Evolutionary conservation across 23 tunicate species (phyloP).

Genomic region (Halocynthia aurantium): DNA sequence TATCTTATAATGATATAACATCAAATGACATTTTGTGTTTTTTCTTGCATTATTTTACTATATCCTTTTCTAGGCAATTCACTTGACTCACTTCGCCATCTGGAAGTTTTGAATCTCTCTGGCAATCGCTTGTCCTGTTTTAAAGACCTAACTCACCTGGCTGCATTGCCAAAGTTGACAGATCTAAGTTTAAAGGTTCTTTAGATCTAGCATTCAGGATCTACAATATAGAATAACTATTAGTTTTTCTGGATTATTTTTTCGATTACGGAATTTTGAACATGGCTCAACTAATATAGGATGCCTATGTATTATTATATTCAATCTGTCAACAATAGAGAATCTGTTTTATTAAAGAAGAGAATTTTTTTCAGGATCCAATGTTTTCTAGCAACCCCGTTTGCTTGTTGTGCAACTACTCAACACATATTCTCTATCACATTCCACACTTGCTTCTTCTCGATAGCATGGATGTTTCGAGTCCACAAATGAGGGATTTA

Average conservation of each 20-base stretch:
- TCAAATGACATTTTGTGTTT: not conserved
- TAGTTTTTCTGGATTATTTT: no score
- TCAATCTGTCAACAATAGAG: no score
- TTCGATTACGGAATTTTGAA: not conserved
- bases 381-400: slow-evolving; percentile 75
- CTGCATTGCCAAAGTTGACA: slow-evolving; percentile 42
- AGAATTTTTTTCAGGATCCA: slow-evolving; percentile 54
- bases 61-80: slow-evolving; percentile 22
- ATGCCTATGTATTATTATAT: no score
- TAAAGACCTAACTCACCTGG: slow-evolving; percentile 69
- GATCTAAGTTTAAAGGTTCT: slow-evolving; percentile 69
- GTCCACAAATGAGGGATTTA: slow-evolving; percentile 69
- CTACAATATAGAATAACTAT: not conserved
- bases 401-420: slow-evolving; percentile 90
- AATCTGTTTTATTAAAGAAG: no score
- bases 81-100: slow-evolving; percentile 34
- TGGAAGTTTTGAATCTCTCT: slow-evolving; percentile 51
- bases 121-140: slow-evolving; percentile 70
- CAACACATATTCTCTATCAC: slow-evolving; percentile 83
- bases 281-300: no score
- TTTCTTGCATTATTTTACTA: not conserved
- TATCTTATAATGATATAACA: no score
- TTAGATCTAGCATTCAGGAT: not conserved
- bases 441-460: slow-evolving; percentile 60
- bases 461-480: slow-evolving; percentile 67